Conservation (phyloP, 2,113 vertebrate genomes). For the Scomber colias region DNA sequence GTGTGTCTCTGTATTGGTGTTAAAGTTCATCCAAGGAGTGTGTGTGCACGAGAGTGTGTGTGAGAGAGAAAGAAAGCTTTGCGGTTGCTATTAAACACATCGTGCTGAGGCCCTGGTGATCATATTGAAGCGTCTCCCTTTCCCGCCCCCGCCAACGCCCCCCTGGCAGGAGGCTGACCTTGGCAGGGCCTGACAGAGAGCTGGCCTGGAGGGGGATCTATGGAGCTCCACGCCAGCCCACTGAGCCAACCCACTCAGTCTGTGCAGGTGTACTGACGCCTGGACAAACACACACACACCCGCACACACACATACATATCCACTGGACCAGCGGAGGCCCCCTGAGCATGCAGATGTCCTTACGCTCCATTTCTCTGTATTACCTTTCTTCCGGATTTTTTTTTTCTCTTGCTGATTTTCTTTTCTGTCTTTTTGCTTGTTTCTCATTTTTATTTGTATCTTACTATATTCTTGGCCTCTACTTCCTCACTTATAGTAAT, state of each 20-base stretch:
- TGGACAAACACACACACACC: slow-evolving; percentile 72
- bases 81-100: slow-evolving; percentile 89
- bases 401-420: slow-evolving; percentile 9
- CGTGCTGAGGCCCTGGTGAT: slow-evolving; percentile 76
- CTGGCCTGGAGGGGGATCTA: slow-evolving; percentile 81
- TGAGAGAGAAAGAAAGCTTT: slow-evolving; percentile 70
- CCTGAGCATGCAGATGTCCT: slow-evolving; percentile 79
- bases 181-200: slow-evolving; percentile 82
- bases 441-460: background rate
- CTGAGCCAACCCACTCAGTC: slow-evolving; percentile 77
- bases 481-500: background rate
- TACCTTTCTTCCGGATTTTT: slow-evolving; percentile 50
- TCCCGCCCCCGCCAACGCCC: slow-evolving; percentile 39
- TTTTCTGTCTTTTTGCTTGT: background rate
- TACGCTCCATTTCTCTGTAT: slow-evolving; percentile 49
- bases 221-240: slow-evolving; percentile 78
- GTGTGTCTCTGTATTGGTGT: slow-evolving; percentile 43
- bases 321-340: slow-evolving; percentile 67
- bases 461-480: background rate
- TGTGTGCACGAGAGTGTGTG: slow-evolving; percentile 33
- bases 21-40: slow-evolving; percentile 63
- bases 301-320: slow-evolving; percentile 49
- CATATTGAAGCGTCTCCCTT: slow-evolving; percentile 73
- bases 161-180: slow-evolving; percentile 82
- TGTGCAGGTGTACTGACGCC: slow-evolving; percentile 76